These are phyloP conservation scores for Eolophus roseicapilla DNA, from an alignment of 2,113 vertebrate species.

Conservation along the genomic window DNA sequence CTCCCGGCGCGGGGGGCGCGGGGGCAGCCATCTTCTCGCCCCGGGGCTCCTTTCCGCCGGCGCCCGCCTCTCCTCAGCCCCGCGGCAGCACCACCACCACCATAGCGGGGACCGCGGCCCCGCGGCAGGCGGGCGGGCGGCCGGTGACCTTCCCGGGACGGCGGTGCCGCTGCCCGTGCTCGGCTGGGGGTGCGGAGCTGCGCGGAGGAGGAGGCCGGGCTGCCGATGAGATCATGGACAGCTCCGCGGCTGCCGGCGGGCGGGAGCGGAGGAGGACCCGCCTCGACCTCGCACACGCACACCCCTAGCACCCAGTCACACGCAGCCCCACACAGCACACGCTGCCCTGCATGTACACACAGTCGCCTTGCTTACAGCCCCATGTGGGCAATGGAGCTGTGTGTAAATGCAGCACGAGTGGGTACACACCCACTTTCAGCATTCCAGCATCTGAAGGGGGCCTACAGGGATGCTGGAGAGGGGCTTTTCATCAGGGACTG, in stretches of 20 bases:
- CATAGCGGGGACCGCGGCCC: background rate
- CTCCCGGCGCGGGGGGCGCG: slow-evolving; percentile 68
- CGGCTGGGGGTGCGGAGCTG: background rate
- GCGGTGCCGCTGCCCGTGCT: background rate
- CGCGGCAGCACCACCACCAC: background rate
- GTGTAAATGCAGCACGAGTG: background rate
- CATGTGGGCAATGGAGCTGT: background rate
- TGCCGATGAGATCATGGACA: slow-evolving; percentile 69
- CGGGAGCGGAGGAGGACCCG: slow-evolving; percentile 3
- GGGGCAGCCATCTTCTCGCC: slow-evolving; percentile 75
- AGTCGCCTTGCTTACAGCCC: background rate
- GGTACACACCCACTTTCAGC: background rate
- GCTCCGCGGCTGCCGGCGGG: slow-evolving; percentile 41
- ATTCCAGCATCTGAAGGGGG: background rate
- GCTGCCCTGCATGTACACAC: background rate
- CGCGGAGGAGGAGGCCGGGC: background rate
- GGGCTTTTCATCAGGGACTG: background rate
- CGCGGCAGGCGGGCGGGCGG: no score
- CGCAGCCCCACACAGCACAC: background rate
- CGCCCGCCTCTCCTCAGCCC: background rate
- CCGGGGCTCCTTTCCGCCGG: background rate
- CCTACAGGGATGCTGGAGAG: background rate
- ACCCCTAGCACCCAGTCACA: background rate
- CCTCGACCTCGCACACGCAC: background rate
- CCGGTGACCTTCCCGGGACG: background rate